Base-by-base conservation (phyloP, 2,888 invertebrate species). In the Lasioglossum pauxillum region DNA sequence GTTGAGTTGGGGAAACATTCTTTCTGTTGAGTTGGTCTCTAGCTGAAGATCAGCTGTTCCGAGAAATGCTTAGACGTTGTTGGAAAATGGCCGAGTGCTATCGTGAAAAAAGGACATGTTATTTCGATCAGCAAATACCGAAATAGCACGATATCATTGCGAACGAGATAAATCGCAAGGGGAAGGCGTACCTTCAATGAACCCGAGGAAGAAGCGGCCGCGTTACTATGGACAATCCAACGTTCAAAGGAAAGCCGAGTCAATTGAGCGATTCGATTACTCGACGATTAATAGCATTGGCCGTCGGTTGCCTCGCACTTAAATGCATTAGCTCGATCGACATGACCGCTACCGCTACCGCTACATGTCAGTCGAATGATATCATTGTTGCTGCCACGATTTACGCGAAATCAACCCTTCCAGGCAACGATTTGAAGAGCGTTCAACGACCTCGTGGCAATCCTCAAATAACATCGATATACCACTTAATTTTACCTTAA, bases 211-310 rank as follows among this genome's bases (percentile, higher is more conserved):
- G 86, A 83, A 64, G 46, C 79, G 77, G 73, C 75, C 38, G 38
- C 53, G 76, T 60, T 71, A 71, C 78, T 82, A 85, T 85, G 75
- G 84, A 74, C 81, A 87, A 87, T 85, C 83, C 80, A 79, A 57
- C 88, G 90, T 88, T 90, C 85, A 87, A 91, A 85, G 90, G 87
- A 90, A 91, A 91, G 85, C 82, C 88, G 86, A 91, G 90, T 91
- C 91, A 91, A 90, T 90, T 90, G 91, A 90, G 80, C 87, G 90
- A 90, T 90, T 91, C 88, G 90, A 91, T 90, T 90, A 90, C 82
- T 82, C 84, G 77, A 72, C 86, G 90, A 90, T 90, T 91, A 90
- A 91, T 91, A 91, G 79, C 84, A 86, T 82, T 83, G 83, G 81
- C 72, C 85, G 83, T 74, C 69, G 82, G 79, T 90, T 88, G 87